Percentiles rank a stretch among this genome's conserved stretches.
phyloP scores from a whole-genome alignment of 2,113 vertebrate genomes.

The Macquaria ambigua region DNA sequence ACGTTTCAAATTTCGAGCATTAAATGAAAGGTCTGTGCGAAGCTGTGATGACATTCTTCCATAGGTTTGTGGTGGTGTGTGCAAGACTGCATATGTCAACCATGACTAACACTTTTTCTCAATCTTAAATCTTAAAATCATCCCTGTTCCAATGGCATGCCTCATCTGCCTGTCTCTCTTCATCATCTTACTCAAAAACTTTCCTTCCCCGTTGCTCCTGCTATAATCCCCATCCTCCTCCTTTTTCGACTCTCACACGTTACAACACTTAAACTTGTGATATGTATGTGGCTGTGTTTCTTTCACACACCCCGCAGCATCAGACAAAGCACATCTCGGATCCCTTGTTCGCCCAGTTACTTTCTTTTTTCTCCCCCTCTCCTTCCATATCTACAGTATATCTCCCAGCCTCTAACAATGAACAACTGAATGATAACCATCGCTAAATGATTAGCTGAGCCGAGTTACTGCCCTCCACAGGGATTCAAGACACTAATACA shows the following conservation, averaged over 20 bases:
- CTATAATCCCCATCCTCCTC: too few species aligned
- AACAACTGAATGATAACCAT: conserved; percentile 63
- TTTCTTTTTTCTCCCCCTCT: neutral
- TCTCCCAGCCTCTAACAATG: conserved; percentile 61
- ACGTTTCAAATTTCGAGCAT: neutral
- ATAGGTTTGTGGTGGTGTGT: neutral
- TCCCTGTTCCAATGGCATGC: neutral
- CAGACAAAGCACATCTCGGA: conserved; percentile 13
- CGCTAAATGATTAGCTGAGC: conserved; percentile 61
- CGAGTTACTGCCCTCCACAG: conserved; percentile 59
- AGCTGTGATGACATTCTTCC: neutral
- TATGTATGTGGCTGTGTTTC: neutral
- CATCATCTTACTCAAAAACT: neutral
- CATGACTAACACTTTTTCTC: neutral
- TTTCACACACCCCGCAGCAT: neutral
- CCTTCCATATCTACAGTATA: conserved; percentile 1
- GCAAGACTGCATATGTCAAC: neutral
- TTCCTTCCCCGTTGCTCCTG: neutral
- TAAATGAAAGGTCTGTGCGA: neutral
- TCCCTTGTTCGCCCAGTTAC: neutral
- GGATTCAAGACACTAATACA: conserved; percentile 66
- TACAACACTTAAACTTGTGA: neutral
- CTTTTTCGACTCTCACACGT: too few species aligned
- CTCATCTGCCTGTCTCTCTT: neutral
- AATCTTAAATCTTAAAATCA: neutral